Conservation (phyloP, 2,797 vertebrate species). For the Propithecus deckenii region DNA sequence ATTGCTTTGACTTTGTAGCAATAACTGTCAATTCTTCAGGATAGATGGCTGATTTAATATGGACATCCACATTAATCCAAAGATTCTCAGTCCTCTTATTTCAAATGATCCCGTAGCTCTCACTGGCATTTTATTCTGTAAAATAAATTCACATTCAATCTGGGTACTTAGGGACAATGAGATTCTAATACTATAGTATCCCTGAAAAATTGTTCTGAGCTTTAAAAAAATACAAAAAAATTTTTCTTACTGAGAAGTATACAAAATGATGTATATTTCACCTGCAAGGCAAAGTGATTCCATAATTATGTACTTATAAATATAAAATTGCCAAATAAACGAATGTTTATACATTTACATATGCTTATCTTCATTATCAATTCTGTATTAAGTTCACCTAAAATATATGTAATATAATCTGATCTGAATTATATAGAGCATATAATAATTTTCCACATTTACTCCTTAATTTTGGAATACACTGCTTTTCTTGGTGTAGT, state of each 20-base stretch:
- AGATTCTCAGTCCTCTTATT: neutral
- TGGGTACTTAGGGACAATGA: neutral
- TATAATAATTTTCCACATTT: neutral
- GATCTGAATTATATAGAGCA: neutral
- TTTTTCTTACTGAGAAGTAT: neutral
- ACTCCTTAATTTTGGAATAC: neutral
- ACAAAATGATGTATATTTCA: neutral
- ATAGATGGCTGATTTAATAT: neutral
- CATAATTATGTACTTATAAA: neutral
- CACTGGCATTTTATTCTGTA: neutral
- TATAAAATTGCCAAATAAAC: neutral
- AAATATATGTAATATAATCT: neutral
- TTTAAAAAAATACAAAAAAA: neutral
- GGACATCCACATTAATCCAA: fast-evolving
- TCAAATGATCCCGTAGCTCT: neutral
- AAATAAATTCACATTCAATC: neutral
- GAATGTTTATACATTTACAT: neutral
- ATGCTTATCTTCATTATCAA: neutral
- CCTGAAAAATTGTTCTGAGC: neutral
- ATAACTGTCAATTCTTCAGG: neutral
- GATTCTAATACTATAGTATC: neutral
- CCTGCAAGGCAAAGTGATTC: neutral
- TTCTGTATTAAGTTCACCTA: neutral
- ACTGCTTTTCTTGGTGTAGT: neutral
- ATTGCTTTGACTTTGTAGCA: neutral